Evolutionary conservation across 2,113 vertebrate genomes (phyloP).

Genomic region (Bujurquina vittata): DNA sequence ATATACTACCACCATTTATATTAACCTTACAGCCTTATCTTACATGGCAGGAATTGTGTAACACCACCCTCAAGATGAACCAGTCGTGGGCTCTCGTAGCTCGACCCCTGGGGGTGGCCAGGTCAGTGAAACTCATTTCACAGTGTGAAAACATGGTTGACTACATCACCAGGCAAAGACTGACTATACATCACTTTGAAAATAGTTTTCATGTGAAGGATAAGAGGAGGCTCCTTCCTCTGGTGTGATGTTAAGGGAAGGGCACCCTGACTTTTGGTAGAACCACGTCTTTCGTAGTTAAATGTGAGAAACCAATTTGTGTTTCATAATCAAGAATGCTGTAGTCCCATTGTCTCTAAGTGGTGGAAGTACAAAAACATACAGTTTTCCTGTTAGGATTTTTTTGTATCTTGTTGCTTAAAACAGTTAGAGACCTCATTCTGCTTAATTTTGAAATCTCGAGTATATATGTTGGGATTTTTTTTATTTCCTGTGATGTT

Average conservation of each 20-base stretch:
- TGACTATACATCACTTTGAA: conserved; percentile 32
- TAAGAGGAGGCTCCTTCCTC: not conserved
- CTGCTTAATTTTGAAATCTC: conserved; percentile 21
- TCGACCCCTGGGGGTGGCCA: not conserved
- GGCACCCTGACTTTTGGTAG: not conserved
- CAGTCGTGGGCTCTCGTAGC: not conserved
- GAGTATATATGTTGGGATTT: not conserved
- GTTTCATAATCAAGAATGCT: not conserved
- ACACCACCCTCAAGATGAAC: conserved; percentile 27
- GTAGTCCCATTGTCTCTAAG: not conserved
- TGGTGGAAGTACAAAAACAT: not conserved
- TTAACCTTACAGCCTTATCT: conserved; percentile 46
- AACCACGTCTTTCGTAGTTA: not conserved
- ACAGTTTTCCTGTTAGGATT: not conserved
- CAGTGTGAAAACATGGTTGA: conserved; percentile 28
- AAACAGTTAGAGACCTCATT: conserved; percentile 23
- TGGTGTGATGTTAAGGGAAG: conserved; percentile 1
- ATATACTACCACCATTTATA: conserved; percentile 26
- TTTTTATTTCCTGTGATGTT: conserved; percentile 17
- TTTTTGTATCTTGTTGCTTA: conserved; percentile 9
- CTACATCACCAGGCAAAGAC: conserved; percentile 23
- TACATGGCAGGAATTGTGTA: conserved; percentile 19
- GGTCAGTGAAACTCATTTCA: conserved; percentile 44
- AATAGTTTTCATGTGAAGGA: not conserved
- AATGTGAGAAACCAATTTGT: not conserved